Evolutionary conservation across 2,113 vertebrate genomes (phyloP), one percentile per base, ranked within the genome.

Genomic region (Calonectris borealis): DNA sequence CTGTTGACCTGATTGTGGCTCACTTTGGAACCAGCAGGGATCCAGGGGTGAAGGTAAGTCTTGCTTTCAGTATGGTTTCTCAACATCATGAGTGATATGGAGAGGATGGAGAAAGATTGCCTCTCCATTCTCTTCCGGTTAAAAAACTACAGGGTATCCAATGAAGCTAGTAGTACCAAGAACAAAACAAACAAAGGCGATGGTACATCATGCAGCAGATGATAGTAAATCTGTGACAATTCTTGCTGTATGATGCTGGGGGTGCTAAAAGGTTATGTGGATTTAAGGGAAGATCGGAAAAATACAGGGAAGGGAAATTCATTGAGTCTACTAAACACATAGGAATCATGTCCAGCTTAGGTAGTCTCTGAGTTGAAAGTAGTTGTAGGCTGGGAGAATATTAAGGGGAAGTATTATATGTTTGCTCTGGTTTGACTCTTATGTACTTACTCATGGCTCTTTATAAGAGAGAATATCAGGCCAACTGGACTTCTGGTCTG

Each of bases 1-100:
- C 99, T 0, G 99, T 99, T 60, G 99, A 99, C 94, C 98, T 99
- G 92, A 99, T 99, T 2, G 99, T 99, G 85, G 99, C 99, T 29
- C 99, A 99, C 94, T 99, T 99, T 42, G 98, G 99, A 51, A 99
- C 99, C 83, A 99, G 99, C 91, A 97, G 99, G 86, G 99, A 99
- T 89, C 98, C 99, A 8, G 99, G 99, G 16, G 98, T 99, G 4
- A 99, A 99, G 98, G 99, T 99, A 97, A 12, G 49, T 42, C n/a
- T 38, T 66, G n/a, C 31, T 68, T 68, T 60, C 42, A 68, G 65
- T 68, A 68, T 68, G 42, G 42, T 31, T 68, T 68, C 31, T 68
- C 62, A 58, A 18, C 54, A 42, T 58, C 25, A 42, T 42, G 31
- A 51, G n/a, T 68, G n/a, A 68, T 11, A 15, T 29, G 24, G n/a